Percentiles rank a stretch among this genome's conserved stretches.
Evolutionary conservation across 2,113 vertebrate species (phyloP).

Genomic region (Indicator maculatus): DNA sequence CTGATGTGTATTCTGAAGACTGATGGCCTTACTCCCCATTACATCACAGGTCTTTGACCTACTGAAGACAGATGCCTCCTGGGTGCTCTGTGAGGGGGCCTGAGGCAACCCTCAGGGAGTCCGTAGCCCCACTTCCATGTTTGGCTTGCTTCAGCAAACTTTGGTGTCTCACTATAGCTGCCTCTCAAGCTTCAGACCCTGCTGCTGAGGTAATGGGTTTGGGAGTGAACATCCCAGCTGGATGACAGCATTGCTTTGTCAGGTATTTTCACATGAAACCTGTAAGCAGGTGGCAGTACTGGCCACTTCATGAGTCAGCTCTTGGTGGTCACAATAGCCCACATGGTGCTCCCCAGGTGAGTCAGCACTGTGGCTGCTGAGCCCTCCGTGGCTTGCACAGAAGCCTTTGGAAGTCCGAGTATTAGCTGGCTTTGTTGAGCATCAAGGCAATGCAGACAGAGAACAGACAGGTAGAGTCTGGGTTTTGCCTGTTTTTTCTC

Average conservation of each 20-base stretch:
- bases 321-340: accelerated
- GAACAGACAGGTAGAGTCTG: background rate
- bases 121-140: accelerated
- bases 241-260: accelerated
- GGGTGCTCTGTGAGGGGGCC: background rate
- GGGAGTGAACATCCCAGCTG: background rate
- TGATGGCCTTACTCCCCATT: background rate
- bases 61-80: background rate
- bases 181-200: background rate
- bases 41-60: background rate
- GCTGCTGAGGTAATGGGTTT: background rate
- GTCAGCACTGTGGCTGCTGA: background rate
- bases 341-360: background rate
- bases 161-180: accelerated
- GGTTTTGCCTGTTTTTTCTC: background rate
- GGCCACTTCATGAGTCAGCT: accelerated
- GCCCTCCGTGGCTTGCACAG: background rate
- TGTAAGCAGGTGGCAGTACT: accelerated
- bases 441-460: background rate
- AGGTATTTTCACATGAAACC: accelerated
- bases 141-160: accelerated
- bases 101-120: background rate
- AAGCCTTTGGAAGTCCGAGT: background rate
- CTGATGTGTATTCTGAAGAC: background rate
- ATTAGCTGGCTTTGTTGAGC: background rate